These are phyloP conservation scores for Camelus bactrianus DNA, from an alignment of 2,113 vertebrate genomes.

Conservation along the genomic window DNA sequence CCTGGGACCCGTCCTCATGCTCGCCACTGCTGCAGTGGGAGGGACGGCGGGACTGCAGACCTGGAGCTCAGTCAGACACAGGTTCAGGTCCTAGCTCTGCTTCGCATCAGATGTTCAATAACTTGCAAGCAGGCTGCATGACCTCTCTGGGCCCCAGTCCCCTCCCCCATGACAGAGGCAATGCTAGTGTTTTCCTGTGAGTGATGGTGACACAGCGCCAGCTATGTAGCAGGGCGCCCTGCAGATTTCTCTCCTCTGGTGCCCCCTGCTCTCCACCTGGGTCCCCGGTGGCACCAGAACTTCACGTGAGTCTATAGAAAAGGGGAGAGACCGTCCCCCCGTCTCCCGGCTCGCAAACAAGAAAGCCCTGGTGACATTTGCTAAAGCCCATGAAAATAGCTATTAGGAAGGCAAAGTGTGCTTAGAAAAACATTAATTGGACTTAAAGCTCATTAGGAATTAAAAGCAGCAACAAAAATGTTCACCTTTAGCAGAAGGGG, in stretches of 20 bases:
- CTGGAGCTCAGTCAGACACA: neutral
- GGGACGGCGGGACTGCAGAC: neutral
- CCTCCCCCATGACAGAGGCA: neutral
- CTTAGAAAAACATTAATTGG: conserved; percentile 85
- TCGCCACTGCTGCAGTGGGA: neutral
- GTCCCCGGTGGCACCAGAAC: neutral
- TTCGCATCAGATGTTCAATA: conserved; percentile 1
- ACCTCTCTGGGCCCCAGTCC: neutral
- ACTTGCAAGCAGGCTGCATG: neutral
- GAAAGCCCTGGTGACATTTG: conserved; percentile 79
- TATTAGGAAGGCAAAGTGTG: conserved; percentile 83
- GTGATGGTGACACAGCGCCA: neutral
- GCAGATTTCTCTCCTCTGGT: neutral
- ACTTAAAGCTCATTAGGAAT: conserved; percentile 86
- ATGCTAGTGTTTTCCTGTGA: neutral
- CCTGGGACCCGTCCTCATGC: neutral
- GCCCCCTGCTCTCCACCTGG: neutral
- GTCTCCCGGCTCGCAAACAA: conserved; percentile 63
- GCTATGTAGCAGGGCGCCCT: neutral
- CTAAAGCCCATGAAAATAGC: conserved; percentile 82
- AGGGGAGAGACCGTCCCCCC: conserved; percentile 2
- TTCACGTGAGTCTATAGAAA: conserved; percentile 40
- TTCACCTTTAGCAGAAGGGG: conserved; percentile 71
- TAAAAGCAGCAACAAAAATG: conserved; percentile 85
- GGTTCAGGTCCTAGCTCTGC: conserved; percentile 15